These are phyloP conservation scores for Bagarius yarrelli DNA, from an alignment of 2,113 vertebrate species.

Conservation along the genomic window DNA sequence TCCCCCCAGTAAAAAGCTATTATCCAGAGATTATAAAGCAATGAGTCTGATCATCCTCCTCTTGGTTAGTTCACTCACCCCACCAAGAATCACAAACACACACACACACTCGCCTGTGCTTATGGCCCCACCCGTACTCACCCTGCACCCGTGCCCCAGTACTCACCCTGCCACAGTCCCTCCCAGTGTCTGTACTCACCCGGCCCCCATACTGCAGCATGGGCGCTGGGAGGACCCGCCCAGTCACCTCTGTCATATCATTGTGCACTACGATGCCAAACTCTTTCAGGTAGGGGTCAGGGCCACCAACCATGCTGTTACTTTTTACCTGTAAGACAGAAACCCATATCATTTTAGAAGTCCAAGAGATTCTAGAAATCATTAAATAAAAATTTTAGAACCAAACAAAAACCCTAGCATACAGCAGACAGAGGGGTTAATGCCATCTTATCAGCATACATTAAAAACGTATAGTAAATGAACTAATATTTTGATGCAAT, in stretches of 20 bases:
- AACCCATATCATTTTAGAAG: neutral
- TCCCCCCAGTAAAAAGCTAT: too few species aligned
- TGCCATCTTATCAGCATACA: neutral
- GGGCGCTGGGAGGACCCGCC: constrained; percentile 94
- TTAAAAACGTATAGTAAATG: neutral
- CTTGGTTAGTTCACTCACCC: constrained; percentile 38
- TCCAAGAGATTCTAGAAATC: neutral
- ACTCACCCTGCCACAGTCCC: constrained; percentile 82
- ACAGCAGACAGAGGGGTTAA: fast-evolving
- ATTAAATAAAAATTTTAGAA: neutral
- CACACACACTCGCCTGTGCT: constrained; percentile 43
- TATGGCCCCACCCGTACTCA: constrained; percentile 46
- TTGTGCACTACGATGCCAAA: constrained; percentile 98
- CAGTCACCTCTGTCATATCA: constrained; percentile 96
- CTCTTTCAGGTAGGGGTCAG: constrained; percentile 95
- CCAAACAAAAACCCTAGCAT: neutral
- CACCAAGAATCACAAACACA: constrained; percentile 9
- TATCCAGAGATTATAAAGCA: neutral
- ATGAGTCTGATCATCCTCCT: constrained; percentile 56
- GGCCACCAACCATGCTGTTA: constrained; percentile 97
- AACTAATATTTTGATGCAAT: neutral
- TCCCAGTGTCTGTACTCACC: constrained; percentile 82
- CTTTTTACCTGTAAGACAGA: constrained; percentile 84
- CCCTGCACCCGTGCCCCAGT: constrained; percentile 60
- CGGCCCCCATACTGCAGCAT: constrained; percentile 99